Evolutionary conservation across 2,113 vertebrate genomes (phyloP), one percentile per base, ranked within the genome.

Genomic region (Halichoerus grypus): DNA sequence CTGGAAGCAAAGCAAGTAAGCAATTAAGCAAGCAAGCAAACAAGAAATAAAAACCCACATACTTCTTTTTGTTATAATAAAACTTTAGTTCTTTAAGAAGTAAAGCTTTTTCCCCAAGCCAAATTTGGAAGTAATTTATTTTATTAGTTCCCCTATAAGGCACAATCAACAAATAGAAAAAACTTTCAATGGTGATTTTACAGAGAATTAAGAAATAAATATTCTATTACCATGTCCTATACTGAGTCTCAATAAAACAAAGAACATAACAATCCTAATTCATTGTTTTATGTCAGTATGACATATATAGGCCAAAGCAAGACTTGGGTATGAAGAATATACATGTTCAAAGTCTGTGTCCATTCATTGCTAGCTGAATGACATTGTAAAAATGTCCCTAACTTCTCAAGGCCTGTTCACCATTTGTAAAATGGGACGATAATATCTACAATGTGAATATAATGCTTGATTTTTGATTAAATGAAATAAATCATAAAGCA

Each of bases 71-170:
- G 71, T 97, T 71, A 87, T 82, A 84, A 71, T 93, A 55, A 91
- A 88, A 42, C 10, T 65, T 80, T 76, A 86, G 12, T 83, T 83
- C 31, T 92, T 79, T 63, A 57, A 69, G 15, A 46, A 19, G 81
- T n/a, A 95, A 84, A 90, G 9, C 1, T 57, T 92, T 95, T 84
- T 24, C 49, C 65, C 84, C 14, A 84, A 88, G 80, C 1, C 61
- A 97, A 95, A 92, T 92, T 77, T 87, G 16, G 18, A 95, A 72
- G 36, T 13, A 1, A 81, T 82, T 74, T 80, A 87, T 49, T 88
- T 93, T 94, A 79, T 88, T 90, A 91, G 19, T 55, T 97, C 10
- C 26, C 53, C 53, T 36, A 12, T 74, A 92, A 87, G 61, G 2
- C 12, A 96, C 4, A 36, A 83, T 51, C 12, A 92, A 94, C 83